Percentiles rank a stretch among this genome's conserved stretches.
Evolutionary conservation across 2,888 invertebrate species (phyloP).

Genomic region (Aelia acuminata): DNA sequence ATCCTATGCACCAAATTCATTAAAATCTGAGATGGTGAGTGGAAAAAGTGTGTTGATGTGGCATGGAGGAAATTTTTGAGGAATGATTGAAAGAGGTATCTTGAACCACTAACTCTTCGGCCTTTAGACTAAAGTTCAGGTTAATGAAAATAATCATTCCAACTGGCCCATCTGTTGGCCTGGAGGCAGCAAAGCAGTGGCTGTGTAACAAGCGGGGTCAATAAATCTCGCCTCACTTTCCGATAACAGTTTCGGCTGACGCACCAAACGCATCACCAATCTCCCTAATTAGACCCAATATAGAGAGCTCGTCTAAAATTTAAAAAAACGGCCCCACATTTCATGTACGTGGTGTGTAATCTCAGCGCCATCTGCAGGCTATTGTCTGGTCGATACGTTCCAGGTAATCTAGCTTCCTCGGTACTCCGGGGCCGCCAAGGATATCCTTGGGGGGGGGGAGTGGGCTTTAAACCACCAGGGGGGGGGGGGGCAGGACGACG

Average conservation of each 20-base stretch:
- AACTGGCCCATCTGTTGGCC: neutral
- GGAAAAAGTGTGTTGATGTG: too few species aligned
- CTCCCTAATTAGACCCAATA: conserved; percentile 29
- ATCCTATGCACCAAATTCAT: too few species aligned
- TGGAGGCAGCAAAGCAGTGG: neutral
- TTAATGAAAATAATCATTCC: neutral
- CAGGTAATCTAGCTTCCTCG: neutral
- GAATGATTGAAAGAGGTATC: too few species aligned
- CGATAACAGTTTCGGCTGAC: neutral
- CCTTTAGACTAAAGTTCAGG: too few species aligned
- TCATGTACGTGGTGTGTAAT: conserved; percentile 30
- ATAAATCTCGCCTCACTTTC: neutral
- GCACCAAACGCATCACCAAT: neutral
- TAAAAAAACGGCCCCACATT: conserved; percentile 14
- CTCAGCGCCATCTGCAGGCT: neutral
- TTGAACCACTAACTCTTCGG: neutral
- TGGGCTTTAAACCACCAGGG: too few species aligned
- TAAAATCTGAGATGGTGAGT: too few species aligned
- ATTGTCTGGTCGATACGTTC: neutral
- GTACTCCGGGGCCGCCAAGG: neutral
- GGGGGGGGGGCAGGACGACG: neutral
- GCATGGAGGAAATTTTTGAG: too few species aligned
- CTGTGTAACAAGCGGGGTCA: neutral
- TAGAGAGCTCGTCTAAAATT: neutral
- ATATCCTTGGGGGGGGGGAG: neutral